A percentile compares a stretch with the other conserved stretches of the same genome.
Evolutionary conservation across 2,888 invertebrate genomes (phyloP).

Genomic region (Drosophila ustulata): DNA sequence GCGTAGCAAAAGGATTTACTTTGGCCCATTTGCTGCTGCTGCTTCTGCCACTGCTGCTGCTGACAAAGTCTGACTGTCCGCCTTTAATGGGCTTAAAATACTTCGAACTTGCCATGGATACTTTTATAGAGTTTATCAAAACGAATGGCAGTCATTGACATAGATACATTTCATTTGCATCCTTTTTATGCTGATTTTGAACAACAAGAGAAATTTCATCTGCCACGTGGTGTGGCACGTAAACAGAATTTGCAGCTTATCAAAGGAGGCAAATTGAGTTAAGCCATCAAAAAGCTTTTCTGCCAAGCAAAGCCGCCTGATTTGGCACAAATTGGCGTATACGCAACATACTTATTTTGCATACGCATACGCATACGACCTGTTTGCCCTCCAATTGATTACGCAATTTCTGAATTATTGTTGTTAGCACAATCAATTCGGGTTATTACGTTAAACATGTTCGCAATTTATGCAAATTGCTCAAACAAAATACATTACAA

Average conservation of each 20-base stretch:
- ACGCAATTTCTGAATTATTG: conserved; percentile 39
- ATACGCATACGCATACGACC: conserved; percentile 58
- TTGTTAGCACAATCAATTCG: conserved; percentile 35
- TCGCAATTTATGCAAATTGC: conserved; percentile 44
- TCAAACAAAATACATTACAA: conserved; percentile 9
- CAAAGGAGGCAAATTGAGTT: conserved; percentile 68
- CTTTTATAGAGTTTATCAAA: conserved; percentile 74
- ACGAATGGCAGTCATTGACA: conserved; percentile 69
- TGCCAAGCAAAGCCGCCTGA: conserved; percentile 26
- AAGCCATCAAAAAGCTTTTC: conserved; percentile 38
- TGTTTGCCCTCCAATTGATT: conserved; percentile 48
- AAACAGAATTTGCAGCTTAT: conserved; percentile 51
- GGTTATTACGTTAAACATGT: conserved; percentile 21
- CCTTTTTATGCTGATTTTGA: conserved; percentile 66
- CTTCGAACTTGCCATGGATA: conserved; percentile 49
- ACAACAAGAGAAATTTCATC: conserved; percentile 35
- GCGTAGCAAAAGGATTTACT: conserved; percentile 40
- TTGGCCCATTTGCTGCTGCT: conserved; percentile 26
- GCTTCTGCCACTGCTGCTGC: neutral
- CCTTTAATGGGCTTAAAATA: conserved; percentile 72
- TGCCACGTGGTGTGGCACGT: conserved; percentile 27
- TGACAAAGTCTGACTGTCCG: conserved; percentile 21
- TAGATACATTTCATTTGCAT: conserved; percentile 77
- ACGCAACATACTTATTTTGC: conserved; percentile 51
- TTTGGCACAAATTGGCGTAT: conserved; percentile 51